These are phyloP conservation scores for Teinopalpus imperialis DNA, from an alignment of 2,888 invertebrate genomes.

Conservation along the genomic window DNA sequence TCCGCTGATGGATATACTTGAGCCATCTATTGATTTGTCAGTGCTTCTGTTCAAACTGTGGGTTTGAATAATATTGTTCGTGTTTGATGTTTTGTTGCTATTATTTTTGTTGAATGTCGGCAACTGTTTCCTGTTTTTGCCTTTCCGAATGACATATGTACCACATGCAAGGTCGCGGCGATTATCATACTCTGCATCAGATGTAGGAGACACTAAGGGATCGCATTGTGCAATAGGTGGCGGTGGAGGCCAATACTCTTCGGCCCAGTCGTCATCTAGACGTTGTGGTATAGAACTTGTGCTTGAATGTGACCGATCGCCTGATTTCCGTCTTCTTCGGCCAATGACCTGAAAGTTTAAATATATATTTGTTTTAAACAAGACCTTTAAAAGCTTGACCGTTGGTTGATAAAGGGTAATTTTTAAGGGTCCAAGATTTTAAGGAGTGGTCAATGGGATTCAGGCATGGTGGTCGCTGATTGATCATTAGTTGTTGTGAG, in stretches of 20 bases:
- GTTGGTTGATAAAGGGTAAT: too few species aligned
- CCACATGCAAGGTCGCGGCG: constrained; percentile 78
- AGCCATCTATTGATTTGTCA: constrained; percentile 74
- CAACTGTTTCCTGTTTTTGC: constrained; percentile 86
- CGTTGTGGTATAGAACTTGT: constrained; percentile 88
- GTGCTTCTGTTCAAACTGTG: constrained; percentile 75
- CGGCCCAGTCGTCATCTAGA: constrained; percentile 83
- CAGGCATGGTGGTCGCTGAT: too few species aligned
- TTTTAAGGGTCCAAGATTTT: too few species aligned
- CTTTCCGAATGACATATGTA: constrained; percentile 91
- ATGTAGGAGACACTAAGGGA: constrained; percentile 86
- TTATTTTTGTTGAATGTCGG: constrained; percentile 81
- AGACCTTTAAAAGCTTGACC: too few species aligned
- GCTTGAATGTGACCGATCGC: constrained; percentile 83
- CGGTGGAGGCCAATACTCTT: constrained; percentile 88
- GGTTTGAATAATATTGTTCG: constrained; percentile 61
- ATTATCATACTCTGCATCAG: constrained; percentile 77
- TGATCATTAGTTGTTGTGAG: too few species aligned
- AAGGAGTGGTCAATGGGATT: too few species aligned
- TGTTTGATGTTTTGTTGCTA: constrained; percentile 63
- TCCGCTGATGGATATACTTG: constrained; percentile 75
- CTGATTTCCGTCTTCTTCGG: constrained; percentile 79
- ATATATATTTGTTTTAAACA: too few species aligned
- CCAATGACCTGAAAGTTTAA: constrained; percentile 76
- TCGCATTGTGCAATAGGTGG: constrained; percentile 84